Evolutionary conservation across 2,888 invertebrate genomes (phyloP).

Genomic region (Panzeria rudis): DNA sequence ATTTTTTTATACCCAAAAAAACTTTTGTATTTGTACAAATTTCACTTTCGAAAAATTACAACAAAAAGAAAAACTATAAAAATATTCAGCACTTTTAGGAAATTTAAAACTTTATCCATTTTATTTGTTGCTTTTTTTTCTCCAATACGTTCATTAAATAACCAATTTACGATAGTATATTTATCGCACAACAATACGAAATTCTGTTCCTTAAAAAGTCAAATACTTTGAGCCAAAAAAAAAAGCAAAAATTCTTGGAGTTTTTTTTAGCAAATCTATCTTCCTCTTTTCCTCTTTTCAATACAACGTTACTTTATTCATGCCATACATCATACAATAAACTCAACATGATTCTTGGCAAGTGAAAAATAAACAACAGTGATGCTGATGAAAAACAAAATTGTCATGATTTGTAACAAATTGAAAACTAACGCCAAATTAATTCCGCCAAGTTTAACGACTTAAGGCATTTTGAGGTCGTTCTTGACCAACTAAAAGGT

Average conservation of each 20-base stretch:
- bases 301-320: not conserved
- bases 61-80: not conserved
- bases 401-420: constrained; percentile 51
- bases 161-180: not conserved
- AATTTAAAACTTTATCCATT: not conserved
- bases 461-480: constrained; percentile 54
- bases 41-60: not conserved
- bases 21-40: constrained; percentile 1
- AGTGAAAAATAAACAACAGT: constrained; percentile 20
- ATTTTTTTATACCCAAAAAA: not conserved
- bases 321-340: constrained; percentile 16
- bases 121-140: not conserved
- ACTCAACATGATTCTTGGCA: constrained; percentile 34
- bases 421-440: constrained; percentile 57
- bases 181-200: not conserved
- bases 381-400: not conserved
- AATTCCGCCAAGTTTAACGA: constrained; percentile 53
- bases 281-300: not conserved
- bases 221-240: not conserved
- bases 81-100: not conserved
- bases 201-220: not conserved
- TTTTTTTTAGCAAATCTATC: not conserved
- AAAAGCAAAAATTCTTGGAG: not conserved
- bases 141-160: not conserved
- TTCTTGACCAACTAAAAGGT: constrained; percentile 51